phyloP scores from a whole-genome alignment of 1,140 invertebrate species.

The Drosophila subpulchrella region DNA sequence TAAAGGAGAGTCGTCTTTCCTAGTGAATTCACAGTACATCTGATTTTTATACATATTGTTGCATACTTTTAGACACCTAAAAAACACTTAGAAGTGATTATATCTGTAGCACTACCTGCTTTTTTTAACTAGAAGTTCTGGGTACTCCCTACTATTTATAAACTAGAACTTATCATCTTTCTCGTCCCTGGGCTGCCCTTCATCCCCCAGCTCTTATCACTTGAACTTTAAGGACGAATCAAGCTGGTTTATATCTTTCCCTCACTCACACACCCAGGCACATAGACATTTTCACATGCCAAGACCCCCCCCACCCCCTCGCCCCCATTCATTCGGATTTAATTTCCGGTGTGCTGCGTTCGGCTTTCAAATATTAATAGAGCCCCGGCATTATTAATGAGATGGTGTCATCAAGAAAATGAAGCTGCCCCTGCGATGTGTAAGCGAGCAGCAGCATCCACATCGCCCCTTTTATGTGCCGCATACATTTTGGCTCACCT shows the following conservation, averaged over 20 bases:
- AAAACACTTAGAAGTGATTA: no score
- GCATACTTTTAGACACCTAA: no score
- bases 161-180: background rate
- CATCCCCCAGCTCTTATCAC: background rate
- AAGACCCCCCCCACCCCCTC: background rate
- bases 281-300: background rate
- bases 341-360: conserved; percentile 72
- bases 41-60: no score
- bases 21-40: no score
- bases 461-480: background rate
- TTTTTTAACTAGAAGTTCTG: no score
- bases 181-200: background rate
- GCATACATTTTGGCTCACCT: conserved; percentile 29
- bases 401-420: conserved; percentile 78
- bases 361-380: conserved; percentile 77
- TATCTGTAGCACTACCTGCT: no score
- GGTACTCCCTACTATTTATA: no score
- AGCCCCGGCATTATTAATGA: conserved; percentile 74
- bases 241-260: background rate
- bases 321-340: conserved; percentile 56
- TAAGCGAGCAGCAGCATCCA: conserved; percentile 9
- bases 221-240: conserved; percentile 7
- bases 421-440: conserved; percentile 53
- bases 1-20: no score
- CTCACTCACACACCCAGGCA: background rate